Evolutionary conservation across 2,113 vertebrate species (phyloP).

Genomic region (Epinephelus moara): DNA sequence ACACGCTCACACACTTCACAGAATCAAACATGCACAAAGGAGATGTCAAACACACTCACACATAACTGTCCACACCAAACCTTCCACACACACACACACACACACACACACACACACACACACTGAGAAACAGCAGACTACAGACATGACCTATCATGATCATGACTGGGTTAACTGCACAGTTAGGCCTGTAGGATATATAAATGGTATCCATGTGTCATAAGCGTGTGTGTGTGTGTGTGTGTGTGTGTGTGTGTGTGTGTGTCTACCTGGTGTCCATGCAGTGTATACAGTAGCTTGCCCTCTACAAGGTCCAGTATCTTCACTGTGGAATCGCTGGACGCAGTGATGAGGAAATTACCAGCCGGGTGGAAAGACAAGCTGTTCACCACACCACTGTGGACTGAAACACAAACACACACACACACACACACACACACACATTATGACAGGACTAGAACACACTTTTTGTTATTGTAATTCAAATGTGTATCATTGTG

Average conservation of each 20-base stretch:
- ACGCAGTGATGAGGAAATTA: constrained; percentile 94
- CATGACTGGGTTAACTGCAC: constrained; percentile 20
- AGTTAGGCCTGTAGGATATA: constrained; percentile 5
- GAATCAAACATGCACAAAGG: constrained; percentile 54
- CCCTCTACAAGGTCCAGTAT: constrained; percentile 96
- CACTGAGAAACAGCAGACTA: constrained; percentile 3
- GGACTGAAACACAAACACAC: constrained; percentile 85
- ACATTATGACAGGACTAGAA: background rate
- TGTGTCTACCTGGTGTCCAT: constrained; percentile 93
- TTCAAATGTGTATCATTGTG: background rate
- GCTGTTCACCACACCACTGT: constrained; percentile 91
- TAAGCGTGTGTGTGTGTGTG: background rate
- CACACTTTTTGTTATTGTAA: background rate
- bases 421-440: constrained; percentile 50
- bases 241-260: constrained; percentile 10
- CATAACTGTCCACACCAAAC: constrained; percentile 13
- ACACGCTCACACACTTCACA: constrained; percentile 51
- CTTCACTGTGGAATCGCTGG: constrained; percentile 96
- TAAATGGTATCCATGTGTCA: constrained; percentile 4
- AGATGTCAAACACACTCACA: constrained; percentile 53
- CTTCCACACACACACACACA: background rate
- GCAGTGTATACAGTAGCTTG: constrained; percentile 94
- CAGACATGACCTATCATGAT: constrained; percentile 27
- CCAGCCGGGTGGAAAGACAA: constrained; percentile 95
- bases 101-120: constrained; percentile 16